Evolutionary conservation across 2,888 invertebrate genomes (phyloP), one percentile per base, ranked within the genome.

Genomic region (Hydraecia micacea): DNA sequence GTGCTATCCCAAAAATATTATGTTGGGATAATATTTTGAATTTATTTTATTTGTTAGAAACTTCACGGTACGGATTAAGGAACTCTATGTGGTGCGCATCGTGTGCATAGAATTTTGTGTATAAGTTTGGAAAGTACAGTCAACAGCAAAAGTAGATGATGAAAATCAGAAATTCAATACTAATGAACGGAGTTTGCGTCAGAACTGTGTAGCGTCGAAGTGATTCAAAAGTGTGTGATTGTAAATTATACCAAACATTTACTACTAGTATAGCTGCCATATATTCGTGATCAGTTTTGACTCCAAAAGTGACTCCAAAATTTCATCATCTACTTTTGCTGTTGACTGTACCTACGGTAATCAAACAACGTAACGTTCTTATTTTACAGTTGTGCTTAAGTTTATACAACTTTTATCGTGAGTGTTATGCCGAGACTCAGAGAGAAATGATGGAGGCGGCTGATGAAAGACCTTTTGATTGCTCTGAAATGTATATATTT

Each of bases 401-500:
- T 62, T 88, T 97, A n/a, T 97, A 97, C 77, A 92, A 90, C 71
- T 96, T 96, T 85, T 97, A 97, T 80, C 95, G 96, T 36, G 95
- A 95, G 75, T 96, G 97, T 81, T 97, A 97, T 82, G 92, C 92
- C 63, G 96, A 97, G 86, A 98, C 98, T 28, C 98, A 98, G 88
- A 97, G 97, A 83, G 98, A 98, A 92, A 98, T 98, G 97, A 97
- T 97, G 87, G 97, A 97, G 84, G 97, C 97, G 73, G 97, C 97
- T 0, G 97, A 98, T 73, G 98, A 98, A 91, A 97, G 97, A 76
- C 97, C 98, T 0, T 98, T 99, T 93, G 98, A 98, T 91, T 98
- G 99, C 90, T 99, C 99, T 0, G 98, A 98, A 92, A 98, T 98
- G 97, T 98, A 98, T 91, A 98, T 99, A 86, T 99, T 99, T 93